Conservation (phyloP, 2,113 vertebrate species). For the Craseonycteris thonglongyai region DNA sequence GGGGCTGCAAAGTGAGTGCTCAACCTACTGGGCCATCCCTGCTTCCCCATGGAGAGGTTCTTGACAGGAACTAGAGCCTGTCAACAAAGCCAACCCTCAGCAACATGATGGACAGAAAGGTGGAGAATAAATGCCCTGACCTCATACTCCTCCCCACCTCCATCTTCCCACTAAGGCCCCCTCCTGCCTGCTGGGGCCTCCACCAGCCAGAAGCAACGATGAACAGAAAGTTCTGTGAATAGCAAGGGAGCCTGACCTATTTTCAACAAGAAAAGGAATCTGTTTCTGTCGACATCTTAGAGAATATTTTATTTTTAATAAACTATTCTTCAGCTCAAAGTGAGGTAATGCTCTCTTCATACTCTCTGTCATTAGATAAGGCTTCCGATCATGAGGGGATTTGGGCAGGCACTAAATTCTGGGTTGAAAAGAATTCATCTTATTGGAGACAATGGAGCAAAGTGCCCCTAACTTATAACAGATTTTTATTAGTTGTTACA, state of each 20-base stretch:
- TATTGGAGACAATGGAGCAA: background rate
- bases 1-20: too few relatives aligned
- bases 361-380: background rate
- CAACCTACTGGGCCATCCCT: too few relatives aligned
- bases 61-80: background rate
- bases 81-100: background rate
- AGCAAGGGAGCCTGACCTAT: background rate
- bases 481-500: constrained; percentile 60
- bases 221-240: background rate
- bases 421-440: background rate
- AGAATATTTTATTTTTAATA: background rate
- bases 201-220: background rate
- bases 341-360: background rate
- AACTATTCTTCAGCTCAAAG: background rate
- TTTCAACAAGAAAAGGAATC: background rate
- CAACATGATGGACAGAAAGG: background rate
- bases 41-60: too few relatives aligned
- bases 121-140: background rate
- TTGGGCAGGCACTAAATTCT: background rate
- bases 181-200: background rate
- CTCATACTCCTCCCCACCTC: background rate
- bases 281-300: background rate
- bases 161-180: background rate
- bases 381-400: background rate
- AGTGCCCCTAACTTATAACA: constrained; percentile 48